Conservation (phyloP, 1,140 invertebrate species). For the Sipha flava region DNA sequence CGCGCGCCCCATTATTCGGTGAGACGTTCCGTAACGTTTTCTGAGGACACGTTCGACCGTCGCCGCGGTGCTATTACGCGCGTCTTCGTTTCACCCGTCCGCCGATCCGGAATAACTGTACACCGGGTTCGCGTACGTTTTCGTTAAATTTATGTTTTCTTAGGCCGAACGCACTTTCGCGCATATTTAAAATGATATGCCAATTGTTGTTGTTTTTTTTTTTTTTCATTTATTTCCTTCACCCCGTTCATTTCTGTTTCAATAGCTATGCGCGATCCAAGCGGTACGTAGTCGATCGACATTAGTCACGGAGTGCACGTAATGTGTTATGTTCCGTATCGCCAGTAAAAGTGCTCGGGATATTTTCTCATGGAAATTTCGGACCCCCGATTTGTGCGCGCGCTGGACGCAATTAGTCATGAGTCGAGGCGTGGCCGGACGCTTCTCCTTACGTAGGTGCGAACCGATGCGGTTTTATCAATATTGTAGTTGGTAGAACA, state of each 20-base stretch:
- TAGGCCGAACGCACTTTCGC: no score
- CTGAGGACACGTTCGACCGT: background rate
- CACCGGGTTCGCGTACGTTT: background rate
- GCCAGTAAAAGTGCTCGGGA: background rate
- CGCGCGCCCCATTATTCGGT: background rate
- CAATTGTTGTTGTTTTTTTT: background rate
- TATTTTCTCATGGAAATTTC: slow-evolving; percentile 2
- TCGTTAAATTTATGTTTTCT: background rate
- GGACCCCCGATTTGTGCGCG: background rate
- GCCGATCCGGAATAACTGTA: background rate
- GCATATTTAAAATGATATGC: background rate
- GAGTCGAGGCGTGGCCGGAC: no score
- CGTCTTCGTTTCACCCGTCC: background rate
- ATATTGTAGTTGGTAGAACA: no score
- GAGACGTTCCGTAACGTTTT: background rate
- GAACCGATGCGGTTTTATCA: no score
- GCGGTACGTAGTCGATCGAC: background rate
- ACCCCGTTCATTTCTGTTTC: background rate
- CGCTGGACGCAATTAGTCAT: no score
- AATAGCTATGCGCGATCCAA: background rate
- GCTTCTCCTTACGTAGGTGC: no score
- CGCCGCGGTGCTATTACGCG: background rate
- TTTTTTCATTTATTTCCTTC: no score
- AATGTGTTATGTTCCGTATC: background rate
- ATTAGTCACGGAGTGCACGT: background rate